Base-by-base conservation (phyloP, 2,888 invertebrate genomes). In the Folsomia manolachei region DNA sequence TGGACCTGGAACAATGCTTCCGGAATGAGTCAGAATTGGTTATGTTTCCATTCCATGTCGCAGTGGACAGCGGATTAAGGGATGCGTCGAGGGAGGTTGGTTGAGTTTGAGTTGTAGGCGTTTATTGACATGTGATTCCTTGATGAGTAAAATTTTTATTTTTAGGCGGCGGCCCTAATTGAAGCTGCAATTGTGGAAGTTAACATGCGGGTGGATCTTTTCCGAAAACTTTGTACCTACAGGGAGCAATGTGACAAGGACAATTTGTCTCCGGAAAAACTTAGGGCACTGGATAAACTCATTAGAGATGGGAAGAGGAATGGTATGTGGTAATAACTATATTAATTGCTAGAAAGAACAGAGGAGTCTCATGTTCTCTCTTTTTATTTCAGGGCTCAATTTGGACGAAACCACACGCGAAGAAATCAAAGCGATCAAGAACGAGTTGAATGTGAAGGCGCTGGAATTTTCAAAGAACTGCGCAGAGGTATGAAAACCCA, bases 161-260 rank as follows among this genome's bases (percentile, higher is more conserved):
- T n/a, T n/a, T n/a, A n/a, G n/a, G 85, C 84, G n/a, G 84, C 85
- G 67, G 83, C 84, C 73, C 83, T 83, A 69, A 79, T 86, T 24
- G 84, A 85, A 19, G 84, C 84, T 63, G 84, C 85, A 82, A 84
- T 84, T 82, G 85, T 86, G 0, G 85, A 86, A 76, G 83, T 85
- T 82, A 83, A 84, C 79, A 85, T 86, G 85, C 79, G 85, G 63
- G 84, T 85, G 74, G 86, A 86, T 81, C 83, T 86, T 4, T 86
- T 86, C 82, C 83, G 85, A 72, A 82, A 83, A 56, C 78, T 86
- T 52, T 82, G 83, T 27, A 82, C 82, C 7, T 83, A 82, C 71
- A 73, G 81, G 66, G 82, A 83, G 14, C 81, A 82, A 71, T 79
- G 80, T 51, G 78, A 75, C 2, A 26, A 68, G 2, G 68, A 71